phyloP scores from a whole-genome alignment of 2,113 vertebrate genomes.

The Bettongia penicillata region DNA sequence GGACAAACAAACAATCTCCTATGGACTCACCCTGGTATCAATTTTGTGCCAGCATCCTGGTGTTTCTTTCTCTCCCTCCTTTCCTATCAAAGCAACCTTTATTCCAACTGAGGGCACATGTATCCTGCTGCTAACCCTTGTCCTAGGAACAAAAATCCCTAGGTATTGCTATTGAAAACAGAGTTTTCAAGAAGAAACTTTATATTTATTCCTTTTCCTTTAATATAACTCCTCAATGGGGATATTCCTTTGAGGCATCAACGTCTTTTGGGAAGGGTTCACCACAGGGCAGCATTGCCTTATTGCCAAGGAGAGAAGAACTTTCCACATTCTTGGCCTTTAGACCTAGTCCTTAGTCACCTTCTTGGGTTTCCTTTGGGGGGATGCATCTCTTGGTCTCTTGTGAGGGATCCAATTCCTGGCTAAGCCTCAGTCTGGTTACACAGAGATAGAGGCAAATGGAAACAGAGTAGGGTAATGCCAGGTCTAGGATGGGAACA shows the following conservation, averaged over 20 bases:
- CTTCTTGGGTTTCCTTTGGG: background rate
- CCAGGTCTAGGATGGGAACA: background rate
- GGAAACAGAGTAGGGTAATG: background rate
- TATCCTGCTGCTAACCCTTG: background rate
- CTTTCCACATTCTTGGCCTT: background rate
- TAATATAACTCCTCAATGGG: background rate
- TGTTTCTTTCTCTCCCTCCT: background rate
- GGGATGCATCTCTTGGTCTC: background rate
- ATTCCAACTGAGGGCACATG: background rate
- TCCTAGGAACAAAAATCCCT: background rate
- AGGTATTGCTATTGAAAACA: too few relatives aligned
- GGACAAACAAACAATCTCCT: too few relatives aligned
- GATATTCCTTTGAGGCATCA: background rate
- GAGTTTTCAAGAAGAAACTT: background rate
- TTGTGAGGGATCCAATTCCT: background rate
- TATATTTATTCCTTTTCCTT: background rate
- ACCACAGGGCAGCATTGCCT: background rate
- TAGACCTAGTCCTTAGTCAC: background rate
- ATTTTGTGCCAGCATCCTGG: background rate
- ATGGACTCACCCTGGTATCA: background rate
- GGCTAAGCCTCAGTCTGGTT: background rate
- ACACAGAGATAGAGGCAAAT: background rate
- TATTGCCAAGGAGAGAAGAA: background rate
- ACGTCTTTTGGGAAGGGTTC: background rate
- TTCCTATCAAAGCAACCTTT: background rate